Conservation (phyloP, 2,113 vertebrate species). For the Muntiacus reevesi region DNA sequence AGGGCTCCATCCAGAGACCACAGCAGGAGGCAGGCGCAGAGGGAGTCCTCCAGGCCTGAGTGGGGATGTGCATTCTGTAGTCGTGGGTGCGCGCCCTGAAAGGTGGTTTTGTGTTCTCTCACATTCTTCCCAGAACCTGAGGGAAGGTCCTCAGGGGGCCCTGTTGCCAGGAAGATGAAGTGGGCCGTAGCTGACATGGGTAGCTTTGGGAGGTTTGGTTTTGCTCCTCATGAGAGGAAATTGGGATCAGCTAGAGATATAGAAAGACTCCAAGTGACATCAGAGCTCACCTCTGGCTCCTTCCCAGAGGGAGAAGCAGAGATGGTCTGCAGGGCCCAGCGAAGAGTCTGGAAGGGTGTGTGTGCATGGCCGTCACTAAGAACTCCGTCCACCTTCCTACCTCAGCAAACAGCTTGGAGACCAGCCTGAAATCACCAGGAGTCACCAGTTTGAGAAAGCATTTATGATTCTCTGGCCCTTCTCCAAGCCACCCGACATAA, state of each 20-base stretch:
- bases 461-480: conserved; percentile 41
- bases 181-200: neutral
- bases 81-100: neutral
- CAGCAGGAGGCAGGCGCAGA: neutral
- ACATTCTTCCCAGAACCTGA: neutral
- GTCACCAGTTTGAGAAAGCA: neutral
- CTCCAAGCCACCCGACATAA: conserved; percentile 28
- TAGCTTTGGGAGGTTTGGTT: neutral
- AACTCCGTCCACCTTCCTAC: neutral
- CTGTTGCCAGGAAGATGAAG: neutral
- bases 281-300: neutral
- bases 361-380: neutral
- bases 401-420: neutral
- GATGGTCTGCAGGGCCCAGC: neutral
- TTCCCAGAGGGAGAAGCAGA: neutral
- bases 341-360: neutral
- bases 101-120: neutral
- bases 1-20: neutral
- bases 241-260: neutral
- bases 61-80: too few relatives aligned
- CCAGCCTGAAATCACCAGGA: neutral
- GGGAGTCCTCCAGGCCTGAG: neutral
- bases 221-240: neutral
- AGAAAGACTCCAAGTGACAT: neutral
- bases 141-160: neutral